Conservation (phyloP, 2,888 invertebrate species). For the Eudasyphora cyanicolor region DNA sequence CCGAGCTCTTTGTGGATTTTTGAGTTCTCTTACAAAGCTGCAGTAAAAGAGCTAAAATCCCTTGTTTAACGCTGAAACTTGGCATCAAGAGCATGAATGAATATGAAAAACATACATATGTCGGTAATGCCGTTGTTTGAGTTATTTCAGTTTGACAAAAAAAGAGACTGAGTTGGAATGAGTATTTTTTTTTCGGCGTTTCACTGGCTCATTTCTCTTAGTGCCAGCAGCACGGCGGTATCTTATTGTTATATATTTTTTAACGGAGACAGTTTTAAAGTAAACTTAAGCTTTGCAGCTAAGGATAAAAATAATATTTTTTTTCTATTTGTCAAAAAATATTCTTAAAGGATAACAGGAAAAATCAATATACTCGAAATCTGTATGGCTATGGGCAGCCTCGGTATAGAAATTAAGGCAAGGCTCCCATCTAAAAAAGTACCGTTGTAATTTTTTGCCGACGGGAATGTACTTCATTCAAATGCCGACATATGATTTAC, state of each 20-base stretch:
- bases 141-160: not conserved
- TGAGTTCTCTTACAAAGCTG: not conserved
- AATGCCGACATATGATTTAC: no score
- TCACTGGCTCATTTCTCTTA: not conserved
- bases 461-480: no score
- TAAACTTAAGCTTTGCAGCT: no score
- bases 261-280: not conserved
- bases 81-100: slow-evolving; percentile 27
- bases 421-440: no score
- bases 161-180: not conserved
- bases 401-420: no score
- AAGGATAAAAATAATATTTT: no score
- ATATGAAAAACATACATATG: not conserved
- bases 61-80: not conserved
- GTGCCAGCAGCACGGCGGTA: not conserved
- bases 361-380: no score
- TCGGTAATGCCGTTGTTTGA: slow-evolving; percentile 33
- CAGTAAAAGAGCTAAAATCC: not conserved
- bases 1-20: not conserved
- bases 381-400: no score
- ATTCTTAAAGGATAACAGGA: no score
- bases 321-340: no score
- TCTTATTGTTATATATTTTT: not conserved
- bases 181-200: not conserved
- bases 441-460: no score